A percentile compares a stretch with the other conserved stretches of the same genome.
These are phyloP conservation scores for Drosophila albomicans DNA, from an alignment of 1,140 invertebrate species.

Conservation along the genomic window DNA sequence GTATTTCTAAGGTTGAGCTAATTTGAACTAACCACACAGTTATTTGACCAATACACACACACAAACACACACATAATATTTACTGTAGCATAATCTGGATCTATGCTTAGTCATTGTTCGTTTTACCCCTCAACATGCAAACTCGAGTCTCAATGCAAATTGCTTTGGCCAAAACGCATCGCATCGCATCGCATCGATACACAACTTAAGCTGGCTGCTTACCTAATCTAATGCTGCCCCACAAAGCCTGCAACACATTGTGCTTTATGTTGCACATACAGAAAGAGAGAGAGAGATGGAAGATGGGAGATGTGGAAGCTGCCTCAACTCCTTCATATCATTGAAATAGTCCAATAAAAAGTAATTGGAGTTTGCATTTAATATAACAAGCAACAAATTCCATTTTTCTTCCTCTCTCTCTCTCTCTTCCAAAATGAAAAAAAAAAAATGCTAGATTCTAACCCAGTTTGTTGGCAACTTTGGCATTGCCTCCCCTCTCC, in stretches of 20 bases:
- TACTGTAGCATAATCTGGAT: conserved; percentile 8
- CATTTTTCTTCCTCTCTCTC: background rate
- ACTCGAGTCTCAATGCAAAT: conserved; percentile 18
- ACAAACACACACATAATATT: conserved; percentile 2
- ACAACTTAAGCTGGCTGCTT: conserved; percentile 31
- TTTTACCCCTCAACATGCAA: background rate
- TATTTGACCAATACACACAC: background rate
- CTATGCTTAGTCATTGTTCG: conserved; percentile 4
- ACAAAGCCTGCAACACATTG: conserved; percentile 4
- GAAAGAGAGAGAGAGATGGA: background rate
- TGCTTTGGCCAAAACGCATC: conserved; percentile 21
- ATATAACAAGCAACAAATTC: conserved; percentile 55
- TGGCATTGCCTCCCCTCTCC: background rate
- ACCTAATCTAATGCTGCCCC: conserved; percentile 30
- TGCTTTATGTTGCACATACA: background rate
- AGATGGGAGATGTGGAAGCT: background rate
- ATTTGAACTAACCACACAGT: background rate
- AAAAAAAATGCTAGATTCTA: conserved; percentile 56
- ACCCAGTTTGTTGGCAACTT: conserved; percentile 40
- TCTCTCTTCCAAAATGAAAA: background rate
- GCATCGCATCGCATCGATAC: conserved; percentile 21
- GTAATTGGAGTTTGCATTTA: conserved; percentile 83
- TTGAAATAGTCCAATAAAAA: conserved; percentile 72
- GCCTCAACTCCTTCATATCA: conserved; percentile 19
- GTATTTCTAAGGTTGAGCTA: background rate